These are phyloP conservation scores for Meteorus colon DNA, from an alignment of 2,888 invertebrate genomes.

Conservation along the genomic window DNA sequence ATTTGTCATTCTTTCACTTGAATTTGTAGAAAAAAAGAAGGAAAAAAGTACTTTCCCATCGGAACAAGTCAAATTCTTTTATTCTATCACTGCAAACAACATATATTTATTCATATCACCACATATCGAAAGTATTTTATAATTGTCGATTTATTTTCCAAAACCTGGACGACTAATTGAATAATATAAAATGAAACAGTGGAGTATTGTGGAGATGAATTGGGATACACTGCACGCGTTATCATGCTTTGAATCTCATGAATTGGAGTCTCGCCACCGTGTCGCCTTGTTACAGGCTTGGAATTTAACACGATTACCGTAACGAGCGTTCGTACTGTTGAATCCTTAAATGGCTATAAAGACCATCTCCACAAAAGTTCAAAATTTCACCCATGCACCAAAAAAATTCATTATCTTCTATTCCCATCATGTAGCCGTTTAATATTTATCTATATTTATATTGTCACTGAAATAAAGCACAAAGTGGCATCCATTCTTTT, in stretches of 20 bases:
- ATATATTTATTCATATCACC: constrained; percentile 27
- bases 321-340: constrained; percentile 29
- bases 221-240: constrained; percentile 27
- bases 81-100: constrained; percentile 53
- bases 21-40: constrained; percentile 47
- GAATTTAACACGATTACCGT: constrained; percentile 33
- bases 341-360: constrained; percentile 17
- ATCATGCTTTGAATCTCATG: constrained; percentile 19
- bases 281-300: constrained; percentile 26
- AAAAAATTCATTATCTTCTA: neutral
- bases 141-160: neutral
- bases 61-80: constrained; percentile 52
- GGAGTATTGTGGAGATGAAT: neutral
- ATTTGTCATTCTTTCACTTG: constrained; percentile 43
- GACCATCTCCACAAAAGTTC: constrained; percentile 20
- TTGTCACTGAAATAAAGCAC: constrained; percentile 57
- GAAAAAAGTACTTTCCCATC: constrained; percentile 57
- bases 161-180: neutral
- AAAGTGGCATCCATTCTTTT: constrained; percentile 36
- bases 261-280: constrained; percentile 23
- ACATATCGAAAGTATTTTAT: neutral
- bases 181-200: neutral
- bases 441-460: constrained; percentile 40
- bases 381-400: constrained; percentile 2
- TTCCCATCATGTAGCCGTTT: constrained; percentile 20